These are phyloP conservation scores for Agrochola litura DNA, from an alignment of 2,888 invertebrate genomes.

Conservation along the genomic window DNA sequence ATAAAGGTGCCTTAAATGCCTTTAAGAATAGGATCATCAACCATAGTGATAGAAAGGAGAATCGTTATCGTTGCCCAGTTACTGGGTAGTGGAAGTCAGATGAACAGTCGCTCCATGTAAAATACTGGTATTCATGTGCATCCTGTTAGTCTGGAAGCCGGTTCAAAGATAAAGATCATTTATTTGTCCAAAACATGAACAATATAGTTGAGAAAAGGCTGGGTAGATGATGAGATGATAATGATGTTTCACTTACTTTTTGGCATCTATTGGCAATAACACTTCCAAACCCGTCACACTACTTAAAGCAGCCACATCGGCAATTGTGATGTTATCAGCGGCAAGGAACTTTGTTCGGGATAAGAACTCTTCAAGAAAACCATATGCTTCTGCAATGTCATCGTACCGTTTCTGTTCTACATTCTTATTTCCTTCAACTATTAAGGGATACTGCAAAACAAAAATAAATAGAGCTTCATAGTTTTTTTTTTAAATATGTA, in stretches of 20 bases:
- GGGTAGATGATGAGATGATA: background rate
- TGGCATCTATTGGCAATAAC: constrained; percentile 25
- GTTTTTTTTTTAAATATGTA: no score
- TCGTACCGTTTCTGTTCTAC: constrained; percentile 27
- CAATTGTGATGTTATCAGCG: constrained; percentile 38
- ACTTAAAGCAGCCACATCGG: constrained; percentile 28
- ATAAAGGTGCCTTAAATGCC: background rate
- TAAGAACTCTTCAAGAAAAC: constrained; percentile 40
- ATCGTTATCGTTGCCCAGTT: background rate
- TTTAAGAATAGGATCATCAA: background rate
- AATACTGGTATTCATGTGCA: background rate
- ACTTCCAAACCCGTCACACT: constrained; percentile 16
- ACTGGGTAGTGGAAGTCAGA: background rate
- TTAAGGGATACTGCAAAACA: constrained; percentile 19
- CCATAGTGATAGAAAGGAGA: background rate
- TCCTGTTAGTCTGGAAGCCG: background rate
- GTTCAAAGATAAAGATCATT: no score
- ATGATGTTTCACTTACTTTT: constrained; percentile 37
- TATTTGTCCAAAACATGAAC: no score
- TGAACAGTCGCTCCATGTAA: background rate
- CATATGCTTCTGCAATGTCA: constrained; percentile 31
- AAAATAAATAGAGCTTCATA: background rate
- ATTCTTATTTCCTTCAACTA: constrained; percentile 23
- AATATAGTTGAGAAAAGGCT: background rate
- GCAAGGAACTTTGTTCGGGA: constrained; percentile 33